These are phyloP conservation scores for Ginglymostoma cirratum DNA, from an alignment of 2,113 vertebrate genomes.

Conservation along the genomic window DNA sequence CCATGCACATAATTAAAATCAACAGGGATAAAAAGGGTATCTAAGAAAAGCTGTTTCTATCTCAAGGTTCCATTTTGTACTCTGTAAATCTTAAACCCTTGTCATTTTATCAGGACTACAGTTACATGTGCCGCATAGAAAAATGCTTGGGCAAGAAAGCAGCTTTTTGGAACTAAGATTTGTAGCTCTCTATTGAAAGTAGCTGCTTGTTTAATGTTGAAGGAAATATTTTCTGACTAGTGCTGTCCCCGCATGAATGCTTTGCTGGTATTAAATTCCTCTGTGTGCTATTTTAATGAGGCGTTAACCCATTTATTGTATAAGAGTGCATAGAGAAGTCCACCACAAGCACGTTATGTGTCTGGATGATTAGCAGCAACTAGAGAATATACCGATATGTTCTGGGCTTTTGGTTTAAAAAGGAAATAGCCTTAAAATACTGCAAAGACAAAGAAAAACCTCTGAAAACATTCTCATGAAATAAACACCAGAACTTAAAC, in stretches of 20 bases:
- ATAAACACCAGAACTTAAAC: neutral
- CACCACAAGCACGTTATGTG: neutral
- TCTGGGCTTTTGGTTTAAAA: neutral
- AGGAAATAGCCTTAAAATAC: neutral
- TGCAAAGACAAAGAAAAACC: neutral
- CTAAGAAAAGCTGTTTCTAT: neutral
- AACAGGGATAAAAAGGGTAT: neutral
- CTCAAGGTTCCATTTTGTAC: neutral
- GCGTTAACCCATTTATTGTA: conserved; percentile 2
- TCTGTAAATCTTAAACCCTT: neutral
- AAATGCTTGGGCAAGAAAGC: conserved; percentile 8
- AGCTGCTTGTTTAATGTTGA: neutral
- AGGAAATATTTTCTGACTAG: neutral
- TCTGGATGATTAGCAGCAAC: neutral
- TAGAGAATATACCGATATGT: neutral
- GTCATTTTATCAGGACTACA: neutral
- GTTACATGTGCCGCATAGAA: neutral
- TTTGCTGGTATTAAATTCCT: neutral
- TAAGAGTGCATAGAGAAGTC: neutral
- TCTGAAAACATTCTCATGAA: neutral
- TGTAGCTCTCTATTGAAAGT: neutral
- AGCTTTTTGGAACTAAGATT: neutral
- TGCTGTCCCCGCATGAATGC: neutral
- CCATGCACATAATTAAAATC: conserved; percentile 17
- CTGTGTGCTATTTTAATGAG: conserved; percentile 14